phyloP scores from a whole-genome alignment of 2,113 vertebrate genomes.

The Xenopus tropicalis region DNA sequence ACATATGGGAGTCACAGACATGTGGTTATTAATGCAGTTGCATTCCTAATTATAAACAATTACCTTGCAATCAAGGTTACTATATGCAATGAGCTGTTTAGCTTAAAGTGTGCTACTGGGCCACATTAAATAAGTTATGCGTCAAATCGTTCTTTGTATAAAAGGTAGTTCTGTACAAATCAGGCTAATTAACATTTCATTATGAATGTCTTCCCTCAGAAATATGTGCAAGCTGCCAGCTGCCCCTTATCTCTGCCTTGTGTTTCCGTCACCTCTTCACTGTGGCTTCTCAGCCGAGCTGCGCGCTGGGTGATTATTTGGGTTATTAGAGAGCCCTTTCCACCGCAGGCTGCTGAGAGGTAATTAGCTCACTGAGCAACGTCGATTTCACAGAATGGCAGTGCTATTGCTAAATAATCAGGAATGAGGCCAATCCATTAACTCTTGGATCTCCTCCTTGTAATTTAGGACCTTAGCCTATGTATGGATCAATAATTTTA shows the following conservation, averaged over 20 bases:
- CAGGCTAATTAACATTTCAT: constrained; percentile 1
- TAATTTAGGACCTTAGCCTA: too few species aligned
- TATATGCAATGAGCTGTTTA: too few species aligned
- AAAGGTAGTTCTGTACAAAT: neutral
- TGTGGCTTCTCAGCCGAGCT: constrained; percentile 7
- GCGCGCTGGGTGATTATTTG: constrained; percentile 27
- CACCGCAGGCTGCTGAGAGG: constrained; percentile 2
- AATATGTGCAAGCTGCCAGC: constrained; percentile 7
- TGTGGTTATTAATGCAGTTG: too few species aligned
- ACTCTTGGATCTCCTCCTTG: neutral
- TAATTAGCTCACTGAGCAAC: constrained; percentile 32
- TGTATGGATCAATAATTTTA: too few species aligned
- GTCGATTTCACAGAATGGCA: constrained; percentile 4
- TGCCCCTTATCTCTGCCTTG: constrained; percentile 5
- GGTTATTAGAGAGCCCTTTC: constrained; percentile 18
- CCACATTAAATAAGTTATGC: too few species aligned
- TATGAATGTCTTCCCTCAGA: constrained; percentile 11
- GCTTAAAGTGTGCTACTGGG: too few species aligned
- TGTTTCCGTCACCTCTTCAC: constrained; percentile 15
- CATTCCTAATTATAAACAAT: too few species aligned
- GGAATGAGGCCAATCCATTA: neutral
- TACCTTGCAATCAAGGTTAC: too few species aligned
- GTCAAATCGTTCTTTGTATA: too few species aligned
- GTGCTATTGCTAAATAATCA: constrained; percentile 9
- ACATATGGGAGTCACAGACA: too few species aligned